These are phyloP conservation scores for Automeris io DNA, from an alignment of 2,888 invertebrate species.

Conservation along the genomic window DNA sequence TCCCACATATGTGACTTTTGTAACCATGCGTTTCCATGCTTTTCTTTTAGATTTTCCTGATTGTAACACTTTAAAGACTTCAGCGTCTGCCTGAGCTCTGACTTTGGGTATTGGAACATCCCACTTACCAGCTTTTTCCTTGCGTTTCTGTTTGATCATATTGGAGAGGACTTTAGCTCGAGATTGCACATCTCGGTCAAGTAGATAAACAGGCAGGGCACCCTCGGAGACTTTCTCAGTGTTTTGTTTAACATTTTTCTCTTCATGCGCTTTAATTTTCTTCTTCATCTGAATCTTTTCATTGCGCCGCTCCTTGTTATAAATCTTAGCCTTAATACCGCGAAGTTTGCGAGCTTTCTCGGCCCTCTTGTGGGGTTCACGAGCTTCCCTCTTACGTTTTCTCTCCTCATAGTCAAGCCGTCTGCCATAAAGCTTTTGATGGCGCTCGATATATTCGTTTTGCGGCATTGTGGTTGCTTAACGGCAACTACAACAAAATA, in stretches of 20 bases:
- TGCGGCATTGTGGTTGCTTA: conserved; percentile 90
- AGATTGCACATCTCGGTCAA: conserved; percentile 96
- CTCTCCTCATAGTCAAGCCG: conserved; percentile 98
- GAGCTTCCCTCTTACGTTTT: conserved; percentile 95
- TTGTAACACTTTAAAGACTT: conserved; percentile 95
- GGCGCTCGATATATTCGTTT: conserved; percentile 99
- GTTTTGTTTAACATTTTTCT: conserved; percentile 92
- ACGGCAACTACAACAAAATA: conserved; percentile 76
- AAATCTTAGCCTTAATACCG: conserved; percentile 98
- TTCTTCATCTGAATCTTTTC: conserved; percentile 99
- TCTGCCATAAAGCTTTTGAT: conserved; percentile 96
- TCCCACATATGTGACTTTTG: conserved; percentile 98
- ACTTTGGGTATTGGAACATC: conserved; percentile 99
- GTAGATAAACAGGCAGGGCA: conserved; percentile 95
- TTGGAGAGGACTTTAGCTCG: conserved; percentile 97
- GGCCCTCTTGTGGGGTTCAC: conserved; percentile 93
- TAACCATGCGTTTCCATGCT: conserved; percentile 99
- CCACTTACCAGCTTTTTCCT: conserved; percentile 99
- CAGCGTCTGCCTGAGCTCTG: conserved; percentile 95
- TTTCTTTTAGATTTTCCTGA: conserved; percentile 95
- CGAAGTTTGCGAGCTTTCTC: conserved; percentile 94
- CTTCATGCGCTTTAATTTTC: conserved; percentile 98
- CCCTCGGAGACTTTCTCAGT: conserved; percentile 91
- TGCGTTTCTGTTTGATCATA: conserved; percentile 99
- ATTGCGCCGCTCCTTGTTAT: conserved; percentile 96